Base-by-base conservation (phyloP, 2,888 invertebrate genomes). In the Ischnura elegans region DNA sequence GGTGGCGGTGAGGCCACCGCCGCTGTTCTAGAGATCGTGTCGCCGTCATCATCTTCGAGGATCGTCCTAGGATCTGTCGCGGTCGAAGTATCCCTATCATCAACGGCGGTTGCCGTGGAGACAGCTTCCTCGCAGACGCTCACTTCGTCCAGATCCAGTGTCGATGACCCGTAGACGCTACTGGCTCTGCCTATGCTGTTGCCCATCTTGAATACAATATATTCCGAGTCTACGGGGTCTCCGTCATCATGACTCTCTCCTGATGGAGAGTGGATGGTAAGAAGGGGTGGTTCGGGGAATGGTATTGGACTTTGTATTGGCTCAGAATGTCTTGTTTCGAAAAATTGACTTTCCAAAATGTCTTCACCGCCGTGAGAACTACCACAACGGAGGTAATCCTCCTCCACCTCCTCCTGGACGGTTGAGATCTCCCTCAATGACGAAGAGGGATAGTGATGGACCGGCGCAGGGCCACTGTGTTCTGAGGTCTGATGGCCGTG, bases 161-260 rank as follows among this genome's bases (percentile, higher is more conserved):
- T 66, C 36, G 90, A 90, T 43, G 90, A 90, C 25, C 66, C 61
- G 43, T 90, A 90, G 42, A 90, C 90, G 90, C 90, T 90, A n/a
- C 90, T 90, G 25, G 90, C 90, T 61, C 90, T 90, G 42, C 90
- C 90, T 61, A 90, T 90, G 43, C 61, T 61, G 66, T 90, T 90
- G 5, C 90, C 90, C 90, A 90, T 90, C 66, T 61, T 61, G 43
- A 43, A 16, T 66, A 36, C 90, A 45, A 43, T n/a, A 13, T 10
- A n/a, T n/a, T 13, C 61, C n/a, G 25, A 16, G 16, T 43, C 66
- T 90, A 90, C 25, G 42, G 47, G 25, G 25, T 43, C 43, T n/a
- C 42, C 43, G 6, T 43, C 90, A 90, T 90, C 42, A 25, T 90
- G 66, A 10, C 43, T 25, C 61, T 90, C 66, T 66, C 55, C n/a